Conservation (phyloP, 2,113 vertebrate species). For the Monopterus albus region DNA sequence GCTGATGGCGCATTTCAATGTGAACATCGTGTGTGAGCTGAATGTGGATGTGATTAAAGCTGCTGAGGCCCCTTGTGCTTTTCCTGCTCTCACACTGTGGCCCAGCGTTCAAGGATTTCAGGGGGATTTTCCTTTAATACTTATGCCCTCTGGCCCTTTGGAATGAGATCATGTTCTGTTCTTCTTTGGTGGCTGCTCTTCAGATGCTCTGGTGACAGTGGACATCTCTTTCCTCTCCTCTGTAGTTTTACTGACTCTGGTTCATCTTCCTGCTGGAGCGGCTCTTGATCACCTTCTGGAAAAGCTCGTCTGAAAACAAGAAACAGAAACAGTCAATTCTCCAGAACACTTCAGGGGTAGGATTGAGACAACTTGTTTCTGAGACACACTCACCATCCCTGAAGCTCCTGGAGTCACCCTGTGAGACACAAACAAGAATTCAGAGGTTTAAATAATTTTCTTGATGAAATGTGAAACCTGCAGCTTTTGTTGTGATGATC, state of each 20-base stretch:
- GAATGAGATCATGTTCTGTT: constrained; percentile 14
- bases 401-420: constrained; percentile 66
- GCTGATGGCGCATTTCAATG: too few species aligned
- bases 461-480: background rate
- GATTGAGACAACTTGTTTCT: too few species aligned
- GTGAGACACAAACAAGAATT: constrained; percentile 5
- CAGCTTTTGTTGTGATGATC: background rate
- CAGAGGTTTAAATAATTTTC: background rate
- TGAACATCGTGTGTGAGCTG: too few species aligned
- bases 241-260: constrained; percentile 55
- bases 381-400: constrained; percentile 72
- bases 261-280: constrained; percentile 77
- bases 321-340: too few species aligned
- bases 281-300: constrained; percentile 78
- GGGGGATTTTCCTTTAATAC: constrained; percentile 34
- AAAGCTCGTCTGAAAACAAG: constrained; percentile 75
- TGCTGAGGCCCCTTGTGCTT: too few species aligned
- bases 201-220: constrained; percentile 1
- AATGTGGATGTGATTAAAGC: too few species aligned
- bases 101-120: background rate
- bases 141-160: constrained; percentile 29
- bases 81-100: background rate
- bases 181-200: constrained; percentile 34
- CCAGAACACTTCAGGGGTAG: too few species aligned
- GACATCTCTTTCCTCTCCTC: background rate